Base-by-base conservation (phyloP, 2,797 vertebrate species). In the Taenioides sp. region DNA sequence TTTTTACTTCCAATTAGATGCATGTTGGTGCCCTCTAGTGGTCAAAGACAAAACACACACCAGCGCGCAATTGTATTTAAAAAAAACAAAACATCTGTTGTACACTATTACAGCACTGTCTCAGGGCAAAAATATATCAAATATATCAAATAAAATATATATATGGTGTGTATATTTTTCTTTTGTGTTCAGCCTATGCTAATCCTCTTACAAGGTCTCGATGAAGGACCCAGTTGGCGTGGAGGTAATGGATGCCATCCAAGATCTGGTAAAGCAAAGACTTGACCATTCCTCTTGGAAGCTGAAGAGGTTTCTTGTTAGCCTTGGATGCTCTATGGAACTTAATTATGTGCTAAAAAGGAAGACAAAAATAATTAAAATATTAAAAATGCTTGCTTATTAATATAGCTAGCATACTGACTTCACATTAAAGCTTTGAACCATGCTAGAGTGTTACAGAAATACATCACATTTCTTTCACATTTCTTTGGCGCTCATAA, bases 311-410 rank as follows among this genome's bases (percentile, higher is more conserved):
- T 93, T 99, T 99, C 95, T 99, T 99, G 92, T 99, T 99, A 92
- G 98, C 98, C 94, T 99, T 99, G 89, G 98, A 99, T 79, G 98
- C 98, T 95, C 98, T 95, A 93, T 99, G 98, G 93, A 99, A 99
- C 92, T 99, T 99, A 92, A 99, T 99, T 92, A 99, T 98, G 93
- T 99, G 98, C 98, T 99, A 67, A n/a, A 89, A 69, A 81, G 37
- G 71, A 81, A 47, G 82, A 28, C 2, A 52, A 22, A 11, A 66
- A n/a, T 50, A 11, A 52, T 52, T 28, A 52, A 43, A 43, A 43
- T 43, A 43, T 43, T 14, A 7, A 6, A 5, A 16, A 7, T 34
- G 1, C 20, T 31, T 61, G 17, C 7, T 31, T 9, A 17, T 40
- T 37, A n/a, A 18, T 17, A 31, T 47, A 20, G 1, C 17, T 18